Evolutionary conservation across 2,888 invertebrate species (phyloP), one percentile per base, ranked within the genome.

Genomic region (Drosophila eohydei): DNA sequence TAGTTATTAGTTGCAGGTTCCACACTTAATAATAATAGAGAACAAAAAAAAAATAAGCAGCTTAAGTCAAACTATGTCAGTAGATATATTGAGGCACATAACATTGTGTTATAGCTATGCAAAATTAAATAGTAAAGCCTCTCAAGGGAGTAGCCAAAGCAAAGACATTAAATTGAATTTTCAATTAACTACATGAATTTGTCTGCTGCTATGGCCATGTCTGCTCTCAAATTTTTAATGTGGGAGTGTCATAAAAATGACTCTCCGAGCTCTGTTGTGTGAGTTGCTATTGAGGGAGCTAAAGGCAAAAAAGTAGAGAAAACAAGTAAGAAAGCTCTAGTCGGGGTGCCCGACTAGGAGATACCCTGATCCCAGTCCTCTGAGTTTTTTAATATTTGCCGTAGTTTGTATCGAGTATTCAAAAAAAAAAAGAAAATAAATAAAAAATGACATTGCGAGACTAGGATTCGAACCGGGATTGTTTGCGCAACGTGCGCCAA

Each of bases 231-330:
- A 32, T 38, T 40, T 40, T 3, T 12, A 34, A 9, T 14, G 34
- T n/a, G 11, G 14, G 26, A 40, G 16, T 40, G n/a, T 34, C 28
- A 40, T 30, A 36, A 48, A 44, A 55, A 40, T 48, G 67, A 46
- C 32, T 30, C 26, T 21, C 14, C 11, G n/a, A 21, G 30, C 30
- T 6, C 30, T 44, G n/a, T 14, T 28, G 46, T 7, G n/a, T 58
- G 26, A 34, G 26, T 43, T 32, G 9, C 16, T 52, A n/a, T 58
- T 5, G 7, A 16, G 30, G 4, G 3, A 32, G 14, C 21, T 11
- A 30, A 32, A 50, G 3, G 7, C 28, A 28, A 28, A 28, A n/a
- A 30, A 14, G 0, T 21, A 0, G 16, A 8, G 8, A 46, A 2
- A 50, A 34, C 16, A 12, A 8, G 3, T 21, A 51, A 8, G 7